Base-by-base conservation (phyloP, 2,797 vertebrate genomes). In the Pelochelys cantorii region DNA sequence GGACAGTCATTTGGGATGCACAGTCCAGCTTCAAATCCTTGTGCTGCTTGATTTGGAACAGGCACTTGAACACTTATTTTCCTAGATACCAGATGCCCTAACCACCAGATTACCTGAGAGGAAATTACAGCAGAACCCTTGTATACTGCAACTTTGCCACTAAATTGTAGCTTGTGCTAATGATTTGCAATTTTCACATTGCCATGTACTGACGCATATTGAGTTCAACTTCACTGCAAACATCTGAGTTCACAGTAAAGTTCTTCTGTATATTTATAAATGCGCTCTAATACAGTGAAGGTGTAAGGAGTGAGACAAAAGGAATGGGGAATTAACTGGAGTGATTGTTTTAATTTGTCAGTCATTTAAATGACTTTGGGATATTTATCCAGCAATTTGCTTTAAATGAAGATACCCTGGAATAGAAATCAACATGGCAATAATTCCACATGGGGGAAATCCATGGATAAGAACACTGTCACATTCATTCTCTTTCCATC, bases 291-390 rank as follows among this genome's bases (percentile, higher is more conserved):
- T 86, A 86, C 65, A 27, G 27, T 71, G 81, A 65, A 91, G 85
- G 62, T 85, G 18, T 1, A 88, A 84, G 85, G 80, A 48, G 89
- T 71, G 93, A 96, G 95, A 95, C 81, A 37, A 84, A 89, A 96
- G 84, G 90, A 92, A 88, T 14, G 89, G 37, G 56, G 84, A 77
- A 90, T 96, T 94, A 90, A 93, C 84, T n/a, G 86, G 77, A 96
- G 11, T 88, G 92, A 91, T 85, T 57, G 92, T 83, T 84, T 96
- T 83, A 60, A 88, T 90, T 68, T 95, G 87, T 91, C 92, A 83
- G 54, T 94, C 93, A 80, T 81, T 93, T 93, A 91, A 95, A 29
- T 93, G 95, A 93, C 93, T 92, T 65, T 91, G 57, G 91, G 92
- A 95, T 95, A 95, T 29, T 75, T 83, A 65, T 0, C 0, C 87